Evolutionary conservation across 2,797 vertebrate genomes (phyloP).

Genomic region (Fratercula arctica): DNA sequence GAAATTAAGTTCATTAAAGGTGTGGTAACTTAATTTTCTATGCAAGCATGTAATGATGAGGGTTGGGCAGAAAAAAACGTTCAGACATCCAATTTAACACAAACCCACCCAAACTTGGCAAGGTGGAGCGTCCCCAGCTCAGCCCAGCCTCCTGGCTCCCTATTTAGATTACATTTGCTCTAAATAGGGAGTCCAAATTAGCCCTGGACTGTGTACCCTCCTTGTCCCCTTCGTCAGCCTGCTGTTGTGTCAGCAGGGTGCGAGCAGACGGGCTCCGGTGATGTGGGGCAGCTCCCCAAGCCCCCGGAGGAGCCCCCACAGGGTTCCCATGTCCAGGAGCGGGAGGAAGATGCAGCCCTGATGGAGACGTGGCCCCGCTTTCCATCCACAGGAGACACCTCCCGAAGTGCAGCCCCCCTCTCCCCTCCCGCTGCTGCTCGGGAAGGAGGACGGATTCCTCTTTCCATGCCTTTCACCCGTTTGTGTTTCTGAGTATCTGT

Average conservation of each 20-base stretch:
- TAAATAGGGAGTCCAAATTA: not conserved
- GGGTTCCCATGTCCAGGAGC: not conserved
- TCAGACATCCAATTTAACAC: conserved; percentile 6
- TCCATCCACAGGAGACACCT: not conserved
- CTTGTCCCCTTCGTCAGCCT: not conserved
- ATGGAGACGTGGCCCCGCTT: fast-evolving
- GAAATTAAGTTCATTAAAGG: conserved; percentile 80
- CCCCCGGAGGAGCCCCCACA: not conserved
- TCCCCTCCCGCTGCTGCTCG: not conserved
- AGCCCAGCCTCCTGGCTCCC: conserved; percentile 49
- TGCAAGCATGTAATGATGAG: conserved; percentile 66
- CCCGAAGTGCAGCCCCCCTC: too few species aligned
- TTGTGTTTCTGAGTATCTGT: not conserved
- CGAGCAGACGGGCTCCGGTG: not conserved
- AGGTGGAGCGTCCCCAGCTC: conserved; percentile 8
- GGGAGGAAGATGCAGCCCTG: not conserved
- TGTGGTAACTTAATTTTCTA: conserved; percentile 75
- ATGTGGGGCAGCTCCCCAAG: not conserved
- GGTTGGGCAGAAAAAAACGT: conserved; percentile 28
- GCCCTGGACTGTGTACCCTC: not conserved
- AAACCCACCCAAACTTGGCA: conserved; percentile 75
- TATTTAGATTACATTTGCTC: conserved; percentile 29
- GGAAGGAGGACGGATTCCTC: not conserved
- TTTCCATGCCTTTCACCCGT: fast-evolving
- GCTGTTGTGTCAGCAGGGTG: not conserved